phyloP scores from a whole-genome alignment of 2,888 invertebrate species.

The Cylindroiulus punctatus region DNA sequence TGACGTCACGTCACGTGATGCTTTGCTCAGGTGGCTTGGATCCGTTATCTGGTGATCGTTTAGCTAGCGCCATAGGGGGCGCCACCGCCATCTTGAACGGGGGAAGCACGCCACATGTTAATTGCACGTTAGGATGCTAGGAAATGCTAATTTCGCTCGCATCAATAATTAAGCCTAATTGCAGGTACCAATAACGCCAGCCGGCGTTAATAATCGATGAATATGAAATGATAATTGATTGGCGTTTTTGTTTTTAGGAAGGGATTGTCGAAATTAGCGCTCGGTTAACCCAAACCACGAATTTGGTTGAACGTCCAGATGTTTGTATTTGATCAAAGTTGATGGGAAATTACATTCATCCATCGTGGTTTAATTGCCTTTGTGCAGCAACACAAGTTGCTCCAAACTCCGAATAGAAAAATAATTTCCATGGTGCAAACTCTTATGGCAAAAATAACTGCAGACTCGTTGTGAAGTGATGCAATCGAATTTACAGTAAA shows the following conservation, averaged over 20 bases:
- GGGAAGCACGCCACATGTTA: not conserved
- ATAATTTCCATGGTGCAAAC: too few relatives aligned
- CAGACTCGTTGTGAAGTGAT: too few relatives aligned
- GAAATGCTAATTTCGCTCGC: not conserved
- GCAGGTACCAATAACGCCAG: not conserved
- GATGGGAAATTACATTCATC: too few relatives aligned
- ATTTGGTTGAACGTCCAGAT: too few relatives aligned
- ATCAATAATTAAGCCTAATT: not conserved
- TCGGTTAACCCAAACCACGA: too few relatives aligned
- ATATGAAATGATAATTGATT: not conserved
- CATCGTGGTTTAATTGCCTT: too few relatives aligned
- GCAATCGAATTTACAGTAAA: too few relatives aligned
- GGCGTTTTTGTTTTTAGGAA: not conserved
- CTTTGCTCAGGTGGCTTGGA: not conserved
- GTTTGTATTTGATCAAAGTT: too few relatives aligned
- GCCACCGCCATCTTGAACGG: not conserved
- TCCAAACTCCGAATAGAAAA: too few relatives aligned
- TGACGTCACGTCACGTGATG: not conserved
- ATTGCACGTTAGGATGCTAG: not conserved
- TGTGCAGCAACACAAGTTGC: too few relatives aligned
- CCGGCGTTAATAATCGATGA: constrained; percentile 18
- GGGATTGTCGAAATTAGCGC: not conserved
- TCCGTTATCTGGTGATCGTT: not conserved
- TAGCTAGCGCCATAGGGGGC: not conserved
- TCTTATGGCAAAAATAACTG: too few relatives aligned